phyloP scores from a whole-genome alignment of 2,113 vertebrate genomes.

The Epinephelus moara region DNA sequence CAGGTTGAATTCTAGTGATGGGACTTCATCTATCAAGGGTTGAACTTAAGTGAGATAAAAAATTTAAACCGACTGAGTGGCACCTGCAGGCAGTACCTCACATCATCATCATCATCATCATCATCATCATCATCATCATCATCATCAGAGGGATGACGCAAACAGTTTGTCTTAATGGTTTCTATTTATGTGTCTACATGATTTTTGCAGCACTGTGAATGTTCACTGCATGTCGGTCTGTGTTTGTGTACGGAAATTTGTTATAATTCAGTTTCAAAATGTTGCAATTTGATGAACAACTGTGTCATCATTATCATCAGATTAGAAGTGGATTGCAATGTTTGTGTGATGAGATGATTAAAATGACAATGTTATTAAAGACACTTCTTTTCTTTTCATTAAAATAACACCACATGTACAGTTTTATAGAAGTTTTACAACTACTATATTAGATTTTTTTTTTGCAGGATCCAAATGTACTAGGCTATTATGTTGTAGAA shows the following conservation, averaged over 20 bases:
- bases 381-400: background rate
- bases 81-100: constrained; percentile 50
- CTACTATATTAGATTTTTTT: background rate
- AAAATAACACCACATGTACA: background rate
- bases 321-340: background rate
- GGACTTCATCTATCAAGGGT: constrained; percentile 37
- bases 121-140: background rate
- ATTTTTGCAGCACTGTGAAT: constrained; percentile 2
- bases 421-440: background rate
- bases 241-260: background rate
- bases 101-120: constrained; percentile 27
- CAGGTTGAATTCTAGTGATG: constrained; percentile 30
- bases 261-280: background rate
- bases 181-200: constrained; percentile 39
- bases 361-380: too few relatives aligned
- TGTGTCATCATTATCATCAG: background rate
- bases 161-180: constrained; percentile 26
- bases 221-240: background rate
- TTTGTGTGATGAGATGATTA: background rate
- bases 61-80: constrained; percentile 38
- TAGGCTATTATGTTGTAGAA: background rate
- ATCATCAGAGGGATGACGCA: constrained; percentile 42
- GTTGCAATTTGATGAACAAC: background rate
- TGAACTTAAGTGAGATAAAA: constrained; percentile 42
- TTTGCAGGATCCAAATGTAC: background rate